phyloP scores from a whole-genome alignment of 2,888 invertebrate species.

The Adineta ricciae region DNA sequence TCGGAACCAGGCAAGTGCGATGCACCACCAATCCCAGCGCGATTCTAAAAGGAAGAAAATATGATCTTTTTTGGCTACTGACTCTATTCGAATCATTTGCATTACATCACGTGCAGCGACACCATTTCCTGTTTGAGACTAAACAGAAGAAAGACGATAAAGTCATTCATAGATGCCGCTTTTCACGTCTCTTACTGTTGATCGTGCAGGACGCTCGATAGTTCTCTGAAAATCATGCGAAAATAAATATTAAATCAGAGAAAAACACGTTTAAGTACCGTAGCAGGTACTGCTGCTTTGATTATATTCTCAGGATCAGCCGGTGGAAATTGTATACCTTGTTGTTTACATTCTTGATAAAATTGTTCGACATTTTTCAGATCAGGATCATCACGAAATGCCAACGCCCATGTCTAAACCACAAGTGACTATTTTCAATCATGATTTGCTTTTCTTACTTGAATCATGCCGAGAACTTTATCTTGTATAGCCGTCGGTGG shows the following conservation, averaged over 20 bases:
- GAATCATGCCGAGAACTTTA: conserved; percentile 79
- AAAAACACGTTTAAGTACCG: neutral
- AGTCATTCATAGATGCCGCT: too few relatives aligned
- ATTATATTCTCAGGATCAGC: neutral
- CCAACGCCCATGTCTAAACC: conserved; percentile 83
- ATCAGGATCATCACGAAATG: conserved; percentile 81
- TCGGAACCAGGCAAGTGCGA: neutral
- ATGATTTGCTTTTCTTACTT: conserved; percentile 55
- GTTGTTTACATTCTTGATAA: conserved; percentile 82
- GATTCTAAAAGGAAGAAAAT: neutral
- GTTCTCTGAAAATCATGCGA: neutral
- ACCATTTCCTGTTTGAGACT: neutral
- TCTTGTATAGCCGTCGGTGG: conserved; percentile 93
- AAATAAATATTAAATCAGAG: too few relatives aligned
- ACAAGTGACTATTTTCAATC: too few relatives aligned
- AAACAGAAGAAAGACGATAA: neutral
- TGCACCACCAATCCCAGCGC: neutral
- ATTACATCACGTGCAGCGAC: neutral
- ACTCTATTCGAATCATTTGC: too few relatives aligned
- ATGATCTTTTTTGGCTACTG: too few relatives aligned
- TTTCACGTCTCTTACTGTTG: neutral
- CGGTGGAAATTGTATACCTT: conserved; percentile 88
- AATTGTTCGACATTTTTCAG: conserved; percentile 79
- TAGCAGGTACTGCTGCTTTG: conserved; percentile 1
- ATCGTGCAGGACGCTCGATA: neutral